A percentile compares a stretch with the other conserved stretches of the same genome.
phyloP scores from a whole-genome alignment of 2,888 invertebrate genomes.

The Nemoura dubitans region DNA sequence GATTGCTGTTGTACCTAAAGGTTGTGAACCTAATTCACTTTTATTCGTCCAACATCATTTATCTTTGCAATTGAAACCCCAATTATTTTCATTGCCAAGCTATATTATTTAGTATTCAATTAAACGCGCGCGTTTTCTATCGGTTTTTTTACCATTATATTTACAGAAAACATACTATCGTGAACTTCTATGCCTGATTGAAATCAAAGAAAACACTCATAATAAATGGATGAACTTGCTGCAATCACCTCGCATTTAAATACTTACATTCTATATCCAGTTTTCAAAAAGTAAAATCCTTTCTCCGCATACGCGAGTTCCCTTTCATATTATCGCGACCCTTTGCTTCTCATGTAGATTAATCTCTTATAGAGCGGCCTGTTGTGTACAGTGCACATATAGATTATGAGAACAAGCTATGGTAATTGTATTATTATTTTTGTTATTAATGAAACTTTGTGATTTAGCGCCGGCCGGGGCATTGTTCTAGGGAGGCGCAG shows the following conservation, averaged over 20 bases:
- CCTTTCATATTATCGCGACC: background rate
- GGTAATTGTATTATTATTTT: constrained; percentile 8
- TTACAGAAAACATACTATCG: background rate
- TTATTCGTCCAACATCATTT: background rate
- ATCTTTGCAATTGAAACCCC: background rate
- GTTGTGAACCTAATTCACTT: background rate
- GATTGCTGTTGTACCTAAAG: background rate
- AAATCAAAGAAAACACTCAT: background rate
- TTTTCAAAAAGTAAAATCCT: constrained; percentile 3
- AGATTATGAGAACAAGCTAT: constrained; percentile 20
- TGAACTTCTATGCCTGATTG: background rate
- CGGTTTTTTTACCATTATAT: background rate
- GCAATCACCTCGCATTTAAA: background rate
- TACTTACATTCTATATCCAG: background rate
- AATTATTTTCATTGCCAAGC: background rate
- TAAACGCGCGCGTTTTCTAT: background rate
- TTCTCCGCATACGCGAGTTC: constrained; percentile 7
- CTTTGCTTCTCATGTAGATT: constrained; percentile 7
- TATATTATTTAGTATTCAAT: background rate
- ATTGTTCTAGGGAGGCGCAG: constrained; percentile 1
- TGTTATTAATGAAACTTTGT: constrained; percentile 17
- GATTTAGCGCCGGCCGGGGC: background rate
- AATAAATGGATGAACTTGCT: background rate
- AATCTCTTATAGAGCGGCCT: background rate
- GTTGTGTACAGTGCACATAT: background rate